Percentiles rank a stretch among this genome's conserved stretches.
Evolutionary conservation across 53 echinoderm and acorn worm species (phyloP).

Genomic region (Paracentrotus lividus): DNA sequence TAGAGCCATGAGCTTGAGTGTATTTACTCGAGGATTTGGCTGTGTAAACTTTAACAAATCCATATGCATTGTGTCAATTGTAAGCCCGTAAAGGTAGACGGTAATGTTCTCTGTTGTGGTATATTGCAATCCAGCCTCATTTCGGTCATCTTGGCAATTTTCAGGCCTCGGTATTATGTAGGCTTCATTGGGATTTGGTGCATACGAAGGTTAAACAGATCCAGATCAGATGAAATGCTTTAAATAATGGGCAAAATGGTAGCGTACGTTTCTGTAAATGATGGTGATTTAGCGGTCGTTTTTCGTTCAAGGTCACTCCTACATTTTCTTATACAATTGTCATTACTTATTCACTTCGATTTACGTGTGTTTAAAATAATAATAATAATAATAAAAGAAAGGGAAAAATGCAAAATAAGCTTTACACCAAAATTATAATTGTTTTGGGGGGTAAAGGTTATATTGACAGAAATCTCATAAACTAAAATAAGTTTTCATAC

Average conservation of each 20-base stretch:
- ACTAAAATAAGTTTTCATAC: too few species aligned
- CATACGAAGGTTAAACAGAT: neutral
- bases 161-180: neutral
- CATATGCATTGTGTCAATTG: neutral
- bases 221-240: neutral
- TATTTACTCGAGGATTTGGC: constrained; percentile 3
- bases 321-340: too few species aligned
- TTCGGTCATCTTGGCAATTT: neutral
- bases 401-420: too few species aligned
- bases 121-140: neutral
- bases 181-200: neutral
- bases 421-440: too few species aligned
- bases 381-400: too few species aligned
- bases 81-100: neutral
- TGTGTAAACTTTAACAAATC: constrained; percentile 15
- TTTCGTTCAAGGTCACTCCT: too few species aligned
- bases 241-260: neutral
- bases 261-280: too few species aligned
- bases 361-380: too few species aligned
- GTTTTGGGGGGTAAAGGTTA: too few species aligned
- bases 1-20: neutral
- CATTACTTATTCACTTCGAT: too few species aligned
- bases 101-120: neutral
- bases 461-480: too few species aligned
- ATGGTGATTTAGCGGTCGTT: too few species aligned